These are phyloP conservation scores for Sarcophaga carnaria DNA, from an alignment of 2,888 invertebrate species.

Conservation along the genomic window DNA sequence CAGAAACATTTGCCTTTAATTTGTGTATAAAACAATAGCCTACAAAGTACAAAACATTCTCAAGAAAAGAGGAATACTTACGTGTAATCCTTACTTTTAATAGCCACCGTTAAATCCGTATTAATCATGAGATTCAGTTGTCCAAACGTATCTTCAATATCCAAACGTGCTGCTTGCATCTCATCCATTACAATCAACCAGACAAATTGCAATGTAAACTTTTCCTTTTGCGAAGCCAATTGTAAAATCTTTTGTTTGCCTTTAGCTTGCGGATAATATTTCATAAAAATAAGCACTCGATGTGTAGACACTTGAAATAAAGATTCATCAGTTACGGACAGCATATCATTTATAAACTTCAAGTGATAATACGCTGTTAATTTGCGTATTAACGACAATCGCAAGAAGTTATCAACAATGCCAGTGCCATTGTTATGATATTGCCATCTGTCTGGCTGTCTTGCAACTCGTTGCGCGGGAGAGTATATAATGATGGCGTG, in stretches of 20 bases:
- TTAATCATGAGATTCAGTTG: constrained; percentile 74
- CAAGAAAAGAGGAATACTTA: constrained; percentile 27
- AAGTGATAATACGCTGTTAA: constrained; percentile 73
- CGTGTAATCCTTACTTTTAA: neutral
- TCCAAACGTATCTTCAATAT: constrained; percentile 38
- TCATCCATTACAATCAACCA: constrained; percentile 75
- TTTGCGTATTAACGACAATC: constrained; percentile 29
- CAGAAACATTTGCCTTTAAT: too few relatives aligned
- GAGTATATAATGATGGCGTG: constrained; percentile 75
- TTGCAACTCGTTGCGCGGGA: constrained; percentile 10
- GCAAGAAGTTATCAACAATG: constrained; percentile 35
- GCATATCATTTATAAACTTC: constrained; percentile 72
- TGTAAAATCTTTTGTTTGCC: constrained; percentile 67
- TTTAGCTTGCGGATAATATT: constrained; percentile 64
- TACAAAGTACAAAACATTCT: neutral
- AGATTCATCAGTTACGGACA: neutral
- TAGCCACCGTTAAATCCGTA: constrained; percentile 77
- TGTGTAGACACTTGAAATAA: constrained; percentile 61
- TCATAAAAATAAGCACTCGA: constrained; percentile 74
- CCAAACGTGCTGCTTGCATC: neutral
- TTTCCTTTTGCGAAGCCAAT: constrained; percentile 65
- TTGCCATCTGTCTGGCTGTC: neutral
- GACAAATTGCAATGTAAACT: constrained; percentile 62
- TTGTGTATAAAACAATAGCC: neutral
- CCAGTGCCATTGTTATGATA: constrained; percentile 14